Conservation (phyloP, 2,888 invertebrate species). For the Drosophila pseudotalamancana region DNA sequence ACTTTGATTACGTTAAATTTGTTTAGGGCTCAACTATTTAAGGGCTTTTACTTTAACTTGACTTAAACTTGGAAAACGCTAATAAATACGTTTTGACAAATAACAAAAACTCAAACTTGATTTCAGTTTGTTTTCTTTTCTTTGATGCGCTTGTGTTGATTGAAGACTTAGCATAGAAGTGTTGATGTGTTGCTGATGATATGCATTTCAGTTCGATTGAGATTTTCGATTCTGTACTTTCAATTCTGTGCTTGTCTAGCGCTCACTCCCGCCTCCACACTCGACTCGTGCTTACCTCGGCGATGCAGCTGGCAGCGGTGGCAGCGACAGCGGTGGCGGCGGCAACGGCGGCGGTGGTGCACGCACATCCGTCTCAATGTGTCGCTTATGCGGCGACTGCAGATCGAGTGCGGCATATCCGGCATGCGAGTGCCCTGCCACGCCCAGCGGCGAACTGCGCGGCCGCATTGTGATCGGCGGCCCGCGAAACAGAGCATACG, state of each 20-base stretch:
- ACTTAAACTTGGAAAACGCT: slow-evolving; percentile 4
- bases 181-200: slow-evolving; percentile 69
- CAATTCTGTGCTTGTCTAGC: slow-evolving; percentile 52
- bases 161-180: slow-evolving; percentile 78
- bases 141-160: slow-evolving; percentile 70
- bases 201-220: slow-evolving; percentile 42
- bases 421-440: slow-evolving; percentile 66
- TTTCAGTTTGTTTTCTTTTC: slow-evolving; percentile 13
- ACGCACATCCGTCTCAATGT: slow-evolving; percentile 78
- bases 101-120: slow-evolving; percentile 30
- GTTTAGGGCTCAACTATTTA: slow-evolving; percentile 53
- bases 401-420: slow-evolving; percentile 77
- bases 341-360: slow-evolving; percentile 76
- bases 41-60: slow-evolving; percentile 52
- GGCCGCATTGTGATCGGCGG: slow-evolving; percentile 83
- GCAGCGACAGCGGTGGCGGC: slow-evolving; percentile 74
- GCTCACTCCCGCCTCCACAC: slow-evolving; percentile 41
- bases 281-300: slow-evolving; percentile 81
- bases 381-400: slow-evolving; percentile 83
- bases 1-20: slow-evolving; percentile 36
- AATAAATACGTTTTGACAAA: slow-evolving; percentile 16
- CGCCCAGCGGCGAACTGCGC: slow-evolving; percentile 79
- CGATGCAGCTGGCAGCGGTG: slow-evolving; percentile 76
- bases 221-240: slow-evolving; percentile 27
- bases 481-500: slow-evolving; percentile 83